Conservation (phyloP, 2,113 vertebrate species). For the Lanius ludovicianus region DNA sequence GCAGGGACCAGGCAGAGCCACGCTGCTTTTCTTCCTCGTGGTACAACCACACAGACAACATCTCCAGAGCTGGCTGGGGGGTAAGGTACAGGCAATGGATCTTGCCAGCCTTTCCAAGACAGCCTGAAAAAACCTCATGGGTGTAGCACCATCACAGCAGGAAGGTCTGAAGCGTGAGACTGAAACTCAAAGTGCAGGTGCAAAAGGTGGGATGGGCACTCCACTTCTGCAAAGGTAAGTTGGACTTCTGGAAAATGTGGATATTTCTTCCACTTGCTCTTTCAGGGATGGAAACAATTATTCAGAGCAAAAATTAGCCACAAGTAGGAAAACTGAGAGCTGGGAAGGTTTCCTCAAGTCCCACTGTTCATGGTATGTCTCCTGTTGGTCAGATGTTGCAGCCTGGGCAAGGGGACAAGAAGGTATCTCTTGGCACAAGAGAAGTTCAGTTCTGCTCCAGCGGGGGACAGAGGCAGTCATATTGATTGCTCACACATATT, state of each 20-base stretch:
- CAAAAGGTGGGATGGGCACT: not conserved
- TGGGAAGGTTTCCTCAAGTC: not conserved
- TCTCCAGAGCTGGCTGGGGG: not conserved
- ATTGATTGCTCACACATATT: not conserved
- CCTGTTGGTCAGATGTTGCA: not conserved
- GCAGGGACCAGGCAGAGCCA: not conserved
- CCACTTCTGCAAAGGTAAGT: not conserved
- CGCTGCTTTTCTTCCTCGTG: not conserved
- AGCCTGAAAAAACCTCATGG: not conserved
- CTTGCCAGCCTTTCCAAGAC: not conserved
- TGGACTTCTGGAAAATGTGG: not conserved
- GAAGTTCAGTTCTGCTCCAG: not conserved
- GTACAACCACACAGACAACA: not conserved
- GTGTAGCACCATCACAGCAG: not conserved
- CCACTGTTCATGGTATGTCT: not conserved
- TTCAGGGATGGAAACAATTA: not conserved
- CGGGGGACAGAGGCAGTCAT: not conserved
- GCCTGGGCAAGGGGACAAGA: not conserved
- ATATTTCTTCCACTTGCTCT: not conserved
- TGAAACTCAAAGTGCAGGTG: not conserved
- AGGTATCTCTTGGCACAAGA: not conserved
- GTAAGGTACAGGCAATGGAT: not conserved
- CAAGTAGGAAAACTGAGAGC: not conserved
- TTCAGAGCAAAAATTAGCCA: not conserved
- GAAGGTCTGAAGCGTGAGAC: not conserved